Evolutionary conservation across 2,888 invertebrate species (phyloP).

Genomic region (Ophraella communa): DNA sequence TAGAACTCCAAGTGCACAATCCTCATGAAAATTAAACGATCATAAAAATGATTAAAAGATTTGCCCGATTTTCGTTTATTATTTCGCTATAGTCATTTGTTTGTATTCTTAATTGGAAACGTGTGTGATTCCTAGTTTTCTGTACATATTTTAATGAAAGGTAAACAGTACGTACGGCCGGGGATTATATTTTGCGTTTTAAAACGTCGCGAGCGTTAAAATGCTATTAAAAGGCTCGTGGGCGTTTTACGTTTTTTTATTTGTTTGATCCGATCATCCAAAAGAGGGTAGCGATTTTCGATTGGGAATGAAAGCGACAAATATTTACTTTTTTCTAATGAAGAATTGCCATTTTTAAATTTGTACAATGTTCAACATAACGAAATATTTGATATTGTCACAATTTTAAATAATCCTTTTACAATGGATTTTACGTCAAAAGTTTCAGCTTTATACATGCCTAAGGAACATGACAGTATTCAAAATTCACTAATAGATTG

Average conservation of each 20-base stretch:
- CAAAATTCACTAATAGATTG: too few species aligned
- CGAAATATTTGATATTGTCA: too few species aligned
- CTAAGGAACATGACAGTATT: too few species aligned
- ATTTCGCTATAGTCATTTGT: conserved; percentile 42
- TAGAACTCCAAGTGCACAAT: conserved; percentile 4
- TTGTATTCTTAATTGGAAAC: conserved; percentile 55
- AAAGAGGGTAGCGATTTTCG: background rate
- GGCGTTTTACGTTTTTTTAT: conserved; percentile 35
- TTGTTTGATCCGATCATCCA: background rate
- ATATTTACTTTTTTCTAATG: background rate
- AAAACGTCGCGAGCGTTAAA: conserved; percentile 46
- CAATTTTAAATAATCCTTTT: too few species aligned
- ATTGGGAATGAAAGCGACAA: background rate
- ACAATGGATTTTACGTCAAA: too few species aligned
- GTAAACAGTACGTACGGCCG: conserved; percentile 41
- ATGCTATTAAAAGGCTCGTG: conserved; percentile 47
- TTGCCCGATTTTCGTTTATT: conserved; percentile 42
- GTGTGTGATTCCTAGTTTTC: conserved; percentile 58
- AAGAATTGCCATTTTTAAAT: too few species aligned
- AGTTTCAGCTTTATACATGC: too few species aligned
- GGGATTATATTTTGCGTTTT: conserved; percentile 50
- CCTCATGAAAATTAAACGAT: conserved; percentile 22
- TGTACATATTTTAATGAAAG: conserved; percentile 59
- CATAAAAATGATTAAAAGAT: conserved; percentile 32
- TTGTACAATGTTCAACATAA: too few species aligned